Percentiles rank a stretch among this genome's conserved stretches.
These are phyloP conservation scores for Lerema accius DNA, from an alignment of 1,140 invertebrate genomes.

Conservation along the genomic window DNA sequence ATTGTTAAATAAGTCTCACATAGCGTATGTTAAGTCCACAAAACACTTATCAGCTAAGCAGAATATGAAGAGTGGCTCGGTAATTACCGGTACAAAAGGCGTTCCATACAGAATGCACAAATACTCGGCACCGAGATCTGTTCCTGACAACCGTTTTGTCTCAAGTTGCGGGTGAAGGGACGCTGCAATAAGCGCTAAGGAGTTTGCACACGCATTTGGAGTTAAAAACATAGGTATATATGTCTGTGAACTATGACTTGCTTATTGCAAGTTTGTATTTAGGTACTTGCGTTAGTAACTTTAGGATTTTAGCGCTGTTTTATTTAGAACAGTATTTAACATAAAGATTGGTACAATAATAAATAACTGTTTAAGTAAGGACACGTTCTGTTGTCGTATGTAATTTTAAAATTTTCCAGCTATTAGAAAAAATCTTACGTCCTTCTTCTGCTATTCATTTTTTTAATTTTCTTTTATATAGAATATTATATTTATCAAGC, in stretches of 20 bases:
- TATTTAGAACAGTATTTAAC: too few species aligned
- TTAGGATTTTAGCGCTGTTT: too few species aligned
- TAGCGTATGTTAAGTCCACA: conserved; percentile 6
- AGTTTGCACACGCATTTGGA: not conserved
- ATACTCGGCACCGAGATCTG: conserved; percentile 27
- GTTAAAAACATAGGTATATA: conserved; percentile 1
- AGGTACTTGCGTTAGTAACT: too few species aligned
- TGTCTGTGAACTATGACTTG: not conserved
- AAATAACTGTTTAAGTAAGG: too few species aligned
- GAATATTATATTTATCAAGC: too few species aligned
- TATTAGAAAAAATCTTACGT: too few species aligned
- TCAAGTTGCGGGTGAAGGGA: conserved; percentile 27
- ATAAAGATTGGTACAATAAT: too few species aligned
- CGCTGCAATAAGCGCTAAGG: not conserved
- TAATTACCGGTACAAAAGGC: conserved; percentile 33
- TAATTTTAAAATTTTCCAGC: too few species aligned
- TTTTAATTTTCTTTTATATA: too few species aligned
- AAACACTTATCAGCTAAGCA: conserved; percentile 14
- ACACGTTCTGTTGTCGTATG: too few species aligned
- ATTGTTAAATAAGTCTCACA: conserved; percentile 14
- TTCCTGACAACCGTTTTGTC: conserved; percentile 31
- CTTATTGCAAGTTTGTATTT: too few species aligned
- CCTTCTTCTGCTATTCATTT: too few species aligned
- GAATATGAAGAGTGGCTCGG: conserved; percentile 25
- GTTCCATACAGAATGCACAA: conserved; percentile 30